phyloP scores from a whole-genome alignment of 92 coral and sea anemone species.

The Porites cylindrica region DNA sequence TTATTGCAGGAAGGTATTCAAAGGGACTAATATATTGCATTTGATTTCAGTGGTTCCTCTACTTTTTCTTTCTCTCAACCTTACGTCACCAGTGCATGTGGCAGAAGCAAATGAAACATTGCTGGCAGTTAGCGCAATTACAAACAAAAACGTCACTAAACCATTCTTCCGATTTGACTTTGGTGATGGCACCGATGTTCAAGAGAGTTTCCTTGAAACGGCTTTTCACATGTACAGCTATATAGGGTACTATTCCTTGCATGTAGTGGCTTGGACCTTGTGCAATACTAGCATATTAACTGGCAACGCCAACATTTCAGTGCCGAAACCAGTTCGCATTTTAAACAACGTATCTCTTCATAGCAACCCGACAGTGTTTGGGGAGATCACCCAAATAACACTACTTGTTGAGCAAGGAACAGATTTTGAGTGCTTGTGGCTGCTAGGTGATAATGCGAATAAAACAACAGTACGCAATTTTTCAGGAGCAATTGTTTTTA shows the following conservation, averaged over 20 bases:
- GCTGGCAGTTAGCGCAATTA: constrained; percentile 36
- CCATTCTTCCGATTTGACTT: constrained; percentile 62
- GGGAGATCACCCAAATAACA: constrained; percentile 17
- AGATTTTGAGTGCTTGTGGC: constrained; percentile 52
- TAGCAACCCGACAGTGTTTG: constrained; percentile 34
- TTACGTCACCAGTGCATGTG: constrained; percentile 39
- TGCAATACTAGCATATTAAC: constrained; percentile 31
- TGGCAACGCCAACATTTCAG: constrained; percentile 8
- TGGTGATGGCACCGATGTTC: constrained; percentile 56
- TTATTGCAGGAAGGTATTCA: not conserved
- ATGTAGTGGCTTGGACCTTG: constrained; percentile 22
- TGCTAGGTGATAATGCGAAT: constrained; percentile 49
- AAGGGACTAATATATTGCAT: not conserved
- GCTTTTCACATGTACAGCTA: constrained; percentile 51
- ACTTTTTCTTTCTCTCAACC: constrained; percentile 47
- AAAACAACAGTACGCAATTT: not conserved
- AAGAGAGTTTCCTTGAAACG: constrained; percentile 14
- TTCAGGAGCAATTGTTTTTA: constrained; percentile 6
- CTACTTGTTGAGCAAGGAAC: constrained; percentile 42
- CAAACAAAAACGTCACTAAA: constrained; percentile 30
- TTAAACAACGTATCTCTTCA: constrained; percentile 22
- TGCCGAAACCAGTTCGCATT: constrained; percentile 45
- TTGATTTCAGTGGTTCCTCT: constrained; percentile 58
- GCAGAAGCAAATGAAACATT: constrained; percentile 61
- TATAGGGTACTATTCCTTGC: constrained; percentile 28